Percentiles rank a stretch among this genome's conserved stretches.
Evolutionary conservation across 2,113 vertebrate species (phyloP).

Genomic region (Ornithorhynchus anatinus): DNA sequence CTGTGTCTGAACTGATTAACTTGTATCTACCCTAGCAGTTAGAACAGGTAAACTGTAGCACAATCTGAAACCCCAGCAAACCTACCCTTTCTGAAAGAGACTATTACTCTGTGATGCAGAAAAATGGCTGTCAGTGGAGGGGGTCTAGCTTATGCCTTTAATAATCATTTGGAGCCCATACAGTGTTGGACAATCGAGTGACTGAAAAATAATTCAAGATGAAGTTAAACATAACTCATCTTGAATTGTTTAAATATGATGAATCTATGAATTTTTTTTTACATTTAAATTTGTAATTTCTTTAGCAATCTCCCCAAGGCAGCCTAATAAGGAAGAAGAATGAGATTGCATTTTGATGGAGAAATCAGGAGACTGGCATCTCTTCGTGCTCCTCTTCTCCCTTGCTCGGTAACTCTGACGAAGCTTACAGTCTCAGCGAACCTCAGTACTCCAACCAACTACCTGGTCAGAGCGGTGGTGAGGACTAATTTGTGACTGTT

Average conservation of each 20-base stretch:
- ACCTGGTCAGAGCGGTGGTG: too few relatives aligned
- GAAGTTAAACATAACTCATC: neutral
- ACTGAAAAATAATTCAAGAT: constrained; percentile 18
- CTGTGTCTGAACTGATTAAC: too few relatives aligned
- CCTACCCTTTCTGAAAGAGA: constrained; percentile 17
- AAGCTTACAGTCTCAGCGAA: too few relatives aligned
- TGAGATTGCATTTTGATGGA: neutral
- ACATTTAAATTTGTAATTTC: neutral
- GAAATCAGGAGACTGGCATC: too few relatives aligned
- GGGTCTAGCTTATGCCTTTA: constrained; percentile 13
- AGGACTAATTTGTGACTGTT: too few relatives aligned
- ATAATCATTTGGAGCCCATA: constrained; percentile 3
- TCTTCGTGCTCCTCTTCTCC: too few relatives aligned
- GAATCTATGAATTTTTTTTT: constrained; percentile 17
- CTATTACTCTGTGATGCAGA: neutral
- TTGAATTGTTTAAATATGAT: neutral
- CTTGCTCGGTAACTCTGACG: too few relatives aligned
- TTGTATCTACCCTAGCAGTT: too few relatives aligned
- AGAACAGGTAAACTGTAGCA: neutral
- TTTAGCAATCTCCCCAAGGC: constrained; percentile 11
- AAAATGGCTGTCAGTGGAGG: constrained; percentile 6
- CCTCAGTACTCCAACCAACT: too few relatives aligned
- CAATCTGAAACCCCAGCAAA: neutral
- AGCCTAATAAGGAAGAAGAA: constrained; percentile 9
- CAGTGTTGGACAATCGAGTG: neutral